Conservation (phyloP, 23 tunicate genomes). For the Halocynthia aurantium region DNA sequence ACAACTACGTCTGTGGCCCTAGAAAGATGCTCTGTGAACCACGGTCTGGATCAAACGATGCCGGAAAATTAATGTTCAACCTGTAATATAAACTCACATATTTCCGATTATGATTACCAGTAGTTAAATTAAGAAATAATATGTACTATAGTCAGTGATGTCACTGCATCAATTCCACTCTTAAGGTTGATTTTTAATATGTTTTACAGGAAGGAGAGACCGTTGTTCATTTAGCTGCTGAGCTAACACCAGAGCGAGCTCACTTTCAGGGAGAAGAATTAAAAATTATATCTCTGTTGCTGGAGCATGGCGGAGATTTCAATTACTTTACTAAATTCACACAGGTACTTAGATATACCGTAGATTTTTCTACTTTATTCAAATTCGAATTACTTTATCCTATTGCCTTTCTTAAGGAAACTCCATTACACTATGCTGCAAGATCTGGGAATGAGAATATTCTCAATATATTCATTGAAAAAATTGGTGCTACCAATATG, state of each 20-base stretch:
- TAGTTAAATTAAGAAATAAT: too few species aligned
- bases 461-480: constrained; percentile 42
- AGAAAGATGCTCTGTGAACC: too few species aligned
- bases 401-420: constrained; percentile 40
- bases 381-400: background rate
- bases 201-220: constrained; percentile 81
- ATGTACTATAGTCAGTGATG: too few species aligned
- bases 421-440: constrained; percentile 84
- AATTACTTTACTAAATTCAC: constrained; percentile 76
- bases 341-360: background rate
- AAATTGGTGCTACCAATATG: constrained; percentile 52
- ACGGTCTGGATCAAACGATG: too few species aligned
- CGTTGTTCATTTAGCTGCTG: constrained; percentile 78
- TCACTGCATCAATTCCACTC: too few species aligned
- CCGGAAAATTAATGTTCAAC: too few species aligned
- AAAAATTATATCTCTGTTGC: constrained; percentile 36
- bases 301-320: constrained; percentile 65
- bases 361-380: background rate
- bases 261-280: constrained; percentile 63
- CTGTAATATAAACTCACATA: too few species aligned
- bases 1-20: too few species aligned
- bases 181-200: too few species aligned
- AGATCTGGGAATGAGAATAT: constrained; percentile 52
- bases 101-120: too few species aligned
- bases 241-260: constrained; percentile 51